A percentile compares a stretch with the other conserved stretches of the same genome.
These are phyloP conservation scores for Heliconius hermathena DNA, from an alignment of 1,140 invertebrate species.

Conservation along the genomic window DNA sequence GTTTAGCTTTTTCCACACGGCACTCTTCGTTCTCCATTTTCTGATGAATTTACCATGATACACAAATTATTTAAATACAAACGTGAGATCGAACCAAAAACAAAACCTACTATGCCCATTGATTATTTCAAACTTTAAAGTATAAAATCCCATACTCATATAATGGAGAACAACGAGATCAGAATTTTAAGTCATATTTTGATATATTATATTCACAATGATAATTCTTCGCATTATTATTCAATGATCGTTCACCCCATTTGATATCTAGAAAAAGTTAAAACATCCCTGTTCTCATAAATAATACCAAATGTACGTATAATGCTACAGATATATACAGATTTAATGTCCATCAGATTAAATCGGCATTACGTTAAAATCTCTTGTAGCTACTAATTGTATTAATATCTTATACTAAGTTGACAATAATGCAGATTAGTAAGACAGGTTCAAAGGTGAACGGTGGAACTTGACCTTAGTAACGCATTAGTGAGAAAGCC, in stretches of 20 bases:
- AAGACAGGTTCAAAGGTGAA: conserved; percentile 21
- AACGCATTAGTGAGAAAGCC: conserved; percentile 23
- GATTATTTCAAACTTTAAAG: too few relatives aligned
- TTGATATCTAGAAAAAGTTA: conserved; percentile 11
- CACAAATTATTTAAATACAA: too few relatives aligned
- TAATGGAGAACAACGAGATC: background rate
- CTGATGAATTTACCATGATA: too few relatives aligned
- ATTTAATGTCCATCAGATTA: background rate
- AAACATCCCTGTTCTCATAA: background rate
- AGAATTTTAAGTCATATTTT: background rate
- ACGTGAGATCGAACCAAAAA: too few relatives aligned
- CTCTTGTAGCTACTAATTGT: background rate
- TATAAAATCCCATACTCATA: background rate
- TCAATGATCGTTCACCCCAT: conserved; percentile 4
- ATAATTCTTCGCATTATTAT: conserved; percentile 5
- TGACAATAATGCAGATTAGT: conserved; percentile 11
- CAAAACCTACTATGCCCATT: too few relatives aligned
- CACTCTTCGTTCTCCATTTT: too few relatives aligned
- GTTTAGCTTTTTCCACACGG: too few relatives aligned
- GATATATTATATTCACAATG: background rate
- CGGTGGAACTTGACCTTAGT: conserved; percentile 24
- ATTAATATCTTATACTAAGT: background rate
- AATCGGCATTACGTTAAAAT: background rate
- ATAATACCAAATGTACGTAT: background rate
- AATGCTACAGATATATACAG: background rate